Evolutionary conservation across 1,140 invertebrate genomes (phyloP), one percentile per base, ranked within the genome.

Genomic region (Diprion similis): DNA sequence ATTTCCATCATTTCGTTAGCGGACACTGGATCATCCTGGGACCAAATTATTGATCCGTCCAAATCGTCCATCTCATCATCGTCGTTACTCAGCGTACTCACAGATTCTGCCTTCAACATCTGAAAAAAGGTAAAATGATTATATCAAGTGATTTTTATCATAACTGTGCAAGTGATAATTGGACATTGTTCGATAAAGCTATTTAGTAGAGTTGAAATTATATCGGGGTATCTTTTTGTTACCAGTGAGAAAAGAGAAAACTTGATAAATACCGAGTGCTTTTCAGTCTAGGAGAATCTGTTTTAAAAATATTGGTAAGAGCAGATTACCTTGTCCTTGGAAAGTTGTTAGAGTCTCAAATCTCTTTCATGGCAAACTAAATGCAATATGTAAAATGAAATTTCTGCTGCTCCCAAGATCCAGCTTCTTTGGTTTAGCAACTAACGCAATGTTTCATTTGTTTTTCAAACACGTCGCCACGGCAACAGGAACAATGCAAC

Each of bases 281-380:
- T 37, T 37, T 37, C 2, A 37, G 2, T 37, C 24, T 37, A 37
- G 24, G 24, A 37, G 24, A 37, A 37, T 37, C 24, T 37, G 24
- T 37, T 37, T 37, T 37, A 6, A 37, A 37, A 37, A 3, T 37
- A 37, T 68, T 68, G 67, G 11, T 17, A 17, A 59, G 73, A 80
- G 74, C 19, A 76, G 76, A 78, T 81, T 81, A 81, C 79, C 79
- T 81, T 73, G 72, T 80, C 75, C 73, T 76, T 80, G 73, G 76
- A 80, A 80, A 68, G 15, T 76, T 71, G 70, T 24, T 46, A 76
- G 76, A 45, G 48, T 71, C 71, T 78, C 64, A 75, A 78, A 77
- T 75, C 69, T 78, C 74, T 81, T 81, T 81, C 79, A 80, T 81
- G 79, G 79, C 79, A 81, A 80, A 80, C 79, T 81, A 72, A 9